A percentile compares a stretch with the other conserved stretches of the same genome.
These are phyloP conservation scores for Sinocyclocheilus rhinocerous DNA, from an alignment of 2,113 vertebrate species.

Conservation along the genomic window DNA sequence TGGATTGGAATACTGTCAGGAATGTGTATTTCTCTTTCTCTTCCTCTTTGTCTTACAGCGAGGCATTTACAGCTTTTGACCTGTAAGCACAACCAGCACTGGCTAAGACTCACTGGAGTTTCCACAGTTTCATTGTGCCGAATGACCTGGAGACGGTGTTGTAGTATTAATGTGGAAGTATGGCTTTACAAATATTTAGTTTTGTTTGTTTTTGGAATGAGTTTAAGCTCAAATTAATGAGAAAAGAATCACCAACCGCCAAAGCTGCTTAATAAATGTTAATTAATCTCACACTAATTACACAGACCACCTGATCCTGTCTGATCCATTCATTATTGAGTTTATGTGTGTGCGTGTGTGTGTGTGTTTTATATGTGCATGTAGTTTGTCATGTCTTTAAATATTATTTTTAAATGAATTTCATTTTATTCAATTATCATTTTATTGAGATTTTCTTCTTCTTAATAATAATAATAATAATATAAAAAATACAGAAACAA, in stretches of 20 bases:
- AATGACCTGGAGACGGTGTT: not conserved
- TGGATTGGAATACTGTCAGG: not conserved
- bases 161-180: not conserved
- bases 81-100: not conserved
- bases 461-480: not conserved
- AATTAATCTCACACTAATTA: slow-evolving; percentile 24
- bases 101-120: not conserved
- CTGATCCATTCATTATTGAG: not conserved
- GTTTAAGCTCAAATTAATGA: slow-evolving; percentile 1
- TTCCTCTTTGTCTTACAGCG: not conserved
- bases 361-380: not conserved
- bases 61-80: not conserved
- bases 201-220: not conserved
- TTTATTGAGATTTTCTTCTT: not conserved
- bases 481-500: too few relatives aligned
- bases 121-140: not conserved
- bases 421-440: too few relatives aligned
- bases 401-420: not conserved
- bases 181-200: not conserved
- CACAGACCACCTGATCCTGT: slow-evolving; percentile 11
- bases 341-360: not conserved
- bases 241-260: not conserved
- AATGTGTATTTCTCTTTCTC: not conserved
- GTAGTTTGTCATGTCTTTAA: not conserved
- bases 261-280: slow-evolving; percentile 18